phyloP scores from a whole-genome alignment of 1,140 invertebrate genomes.

The Orussus abietinus region DNA sequence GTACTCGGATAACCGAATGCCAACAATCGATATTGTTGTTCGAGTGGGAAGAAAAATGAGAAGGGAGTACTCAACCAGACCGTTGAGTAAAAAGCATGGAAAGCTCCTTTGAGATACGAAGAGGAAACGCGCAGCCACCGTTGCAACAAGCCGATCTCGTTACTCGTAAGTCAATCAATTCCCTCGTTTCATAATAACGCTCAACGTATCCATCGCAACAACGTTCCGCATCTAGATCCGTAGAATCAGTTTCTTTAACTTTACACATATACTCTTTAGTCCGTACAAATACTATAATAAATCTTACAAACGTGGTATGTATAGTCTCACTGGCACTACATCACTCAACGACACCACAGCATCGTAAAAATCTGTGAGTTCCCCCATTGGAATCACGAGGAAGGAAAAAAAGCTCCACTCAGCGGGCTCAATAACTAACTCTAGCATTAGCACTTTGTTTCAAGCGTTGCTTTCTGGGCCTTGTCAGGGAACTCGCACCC shows the following conservation, averaged over 20 bases:
- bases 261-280: constrained; percentile 16
- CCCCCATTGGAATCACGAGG: constrained; percentile 25
- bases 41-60: no score
- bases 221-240: constrained; percentile 18
- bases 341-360: constrained; percentile 19
- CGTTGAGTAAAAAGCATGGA: no score
- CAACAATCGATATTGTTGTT: no score
- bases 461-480: constrained; percentile 31
- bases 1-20: no score
- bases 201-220: constrained; percentile 31
- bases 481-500: constrained; percentile 26
- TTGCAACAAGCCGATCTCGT: no score
- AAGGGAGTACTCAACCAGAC: no score
- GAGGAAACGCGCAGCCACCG: no score
- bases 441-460: constrained; percentile 38
- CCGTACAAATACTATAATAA: constrained; percentile 35
- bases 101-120: no score
- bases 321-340: constrained; percentile 38
- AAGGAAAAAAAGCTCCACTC: no score
- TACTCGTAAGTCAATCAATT: constrained; percentile 30
- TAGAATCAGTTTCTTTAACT: constrained; percentile 17
- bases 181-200: constrained; percentile 36
- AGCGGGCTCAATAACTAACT: not conserved
- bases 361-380: constrained; percentile 22
- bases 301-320: constrained; percentile 36